Conservation (phyloP, 1,140 invertebrate species). For the Drosophila sp. region DNA sequence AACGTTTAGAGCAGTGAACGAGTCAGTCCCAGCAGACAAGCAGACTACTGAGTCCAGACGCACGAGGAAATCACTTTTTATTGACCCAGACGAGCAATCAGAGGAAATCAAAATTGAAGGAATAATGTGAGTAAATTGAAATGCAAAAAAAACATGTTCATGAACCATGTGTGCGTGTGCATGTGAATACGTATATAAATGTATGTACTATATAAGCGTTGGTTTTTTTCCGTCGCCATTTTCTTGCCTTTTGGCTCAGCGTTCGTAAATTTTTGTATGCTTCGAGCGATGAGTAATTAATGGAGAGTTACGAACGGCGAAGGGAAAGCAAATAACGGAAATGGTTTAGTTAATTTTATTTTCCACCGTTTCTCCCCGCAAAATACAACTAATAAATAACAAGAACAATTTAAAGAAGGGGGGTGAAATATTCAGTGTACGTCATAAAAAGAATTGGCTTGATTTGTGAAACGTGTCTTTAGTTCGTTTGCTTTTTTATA, state of each 20-base stretch:
- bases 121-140: conserved; percentile 66
- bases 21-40: conserved; percentile 53
- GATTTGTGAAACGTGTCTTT: conserved; percentile 83
- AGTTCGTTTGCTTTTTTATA: conserved; percentile 82
- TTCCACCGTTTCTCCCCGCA: conserved; percentile 19
- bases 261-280: conserved; percentile 68
- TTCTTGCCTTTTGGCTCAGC: conserved; percentile 55
- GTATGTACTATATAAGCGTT: conserved; percentile 16
- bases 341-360: conserved; percentile 26
- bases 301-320: conserved; percentile 38
- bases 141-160: conserved; percentile 10
- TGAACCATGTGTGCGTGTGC: conserved; percentile 18
- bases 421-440: conserved; percentile 57
- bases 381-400: conserved; percentile 49
- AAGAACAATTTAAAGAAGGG: conserved; percentile 29
- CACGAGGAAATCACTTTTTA: conserved; percentile 65
- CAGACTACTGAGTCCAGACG: conserved; percentile 45
- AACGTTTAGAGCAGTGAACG: conserved; percentile 44
- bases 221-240: conserved; percentile 75
- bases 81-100: conserved; percentile 60
- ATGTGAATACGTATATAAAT: too few relatives aligned
- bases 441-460: conserved; percentile 82
- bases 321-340: conserved; percentile 44
- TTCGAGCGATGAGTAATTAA: conserved; percentile 75
- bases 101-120: conserved; percentile 76